These are phyloP conservation scores for Ommatoiulus sabulosus DNA, from an alignment of 2,888 invertebrate genomes.

Conservation along the genomic window DNA sequence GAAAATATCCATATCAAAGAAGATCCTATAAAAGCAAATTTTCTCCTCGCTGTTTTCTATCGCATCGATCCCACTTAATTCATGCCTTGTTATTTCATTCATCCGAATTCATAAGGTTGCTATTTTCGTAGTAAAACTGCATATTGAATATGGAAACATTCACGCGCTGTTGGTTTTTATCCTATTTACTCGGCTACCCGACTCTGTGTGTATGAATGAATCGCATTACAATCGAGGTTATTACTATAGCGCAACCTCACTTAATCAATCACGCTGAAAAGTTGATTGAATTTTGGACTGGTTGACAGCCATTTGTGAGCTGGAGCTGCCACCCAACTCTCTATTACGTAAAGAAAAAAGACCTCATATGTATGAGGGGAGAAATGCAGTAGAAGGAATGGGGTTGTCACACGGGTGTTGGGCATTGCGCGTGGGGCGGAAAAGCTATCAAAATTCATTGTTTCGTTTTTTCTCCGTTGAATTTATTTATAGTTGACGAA, in stretches of 20 bases:
- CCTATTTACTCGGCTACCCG: background rate
- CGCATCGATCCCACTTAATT: constrained; percentile 9
- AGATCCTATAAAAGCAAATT: background rate
- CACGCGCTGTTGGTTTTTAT: background rate
- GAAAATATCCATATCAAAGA: background rate
- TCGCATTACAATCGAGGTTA: constrained; percentile 36
- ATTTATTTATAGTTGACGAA: constrained; percentile 30
- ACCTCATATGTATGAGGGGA: background rate
- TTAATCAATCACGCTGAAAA: constrained; percentile 51
- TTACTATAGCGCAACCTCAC: constrained; percentile 35
- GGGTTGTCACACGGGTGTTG: constrained; percentile 37
- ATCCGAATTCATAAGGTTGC: constrained; percentile 14
- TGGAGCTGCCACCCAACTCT: background rate
- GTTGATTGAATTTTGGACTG: constrained; percentile 49
- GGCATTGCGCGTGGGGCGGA: constrained; percentile 14
- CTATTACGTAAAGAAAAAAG: background rate
- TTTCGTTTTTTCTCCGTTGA: background rate
- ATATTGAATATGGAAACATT: constrained; percentile 47
- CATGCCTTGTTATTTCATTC: background rate
- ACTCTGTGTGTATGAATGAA: background rate
- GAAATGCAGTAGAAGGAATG: constrained; percentile 18
- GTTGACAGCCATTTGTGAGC: constrained; percentile 49
- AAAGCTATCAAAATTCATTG: constrained; percentile 40
- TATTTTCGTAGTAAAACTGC: constrained; percentile 10
- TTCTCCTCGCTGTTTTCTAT: background rate